Evolutionary conservation across 2,797 vertebrate genomes (phyloP).

Genomic region (Rhinichthys osculus): DNA sequence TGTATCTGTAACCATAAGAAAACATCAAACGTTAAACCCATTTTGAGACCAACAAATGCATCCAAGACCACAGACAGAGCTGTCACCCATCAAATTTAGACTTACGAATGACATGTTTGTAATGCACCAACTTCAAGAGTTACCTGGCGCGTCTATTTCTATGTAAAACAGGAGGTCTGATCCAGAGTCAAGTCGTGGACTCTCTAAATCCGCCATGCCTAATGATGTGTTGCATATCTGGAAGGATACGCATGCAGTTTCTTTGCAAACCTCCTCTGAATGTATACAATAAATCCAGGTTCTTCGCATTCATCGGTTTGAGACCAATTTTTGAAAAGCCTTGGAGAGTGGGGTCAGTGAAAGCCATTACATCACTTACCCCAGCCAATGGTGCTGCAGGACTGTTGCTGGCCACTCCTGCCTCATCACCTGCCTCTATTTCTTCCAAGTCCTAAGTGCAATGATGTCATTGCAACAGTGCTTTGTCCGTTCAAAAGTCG

Average conservation of each 20-base stretch:
- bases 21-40: background rate
- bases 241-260: slow-evolving; percentile 15
- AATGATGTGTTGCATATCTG: slow-evolving; percentile 81
- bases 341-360: slow-evolving; percentile 83
- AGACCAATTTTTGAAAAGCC: slow-evolving; percentile 84
- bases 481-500: slow-evolving; percentile 37
- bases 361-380: slow-evolving; percentile 97
- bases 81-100: background rate
- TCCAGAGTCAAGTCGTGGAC: slow-evolving; percentile 77
- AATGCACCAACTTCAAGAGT: slow-evolving; percentile 35
- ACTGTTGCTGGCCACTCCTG: slow-evolving; percentile 91
- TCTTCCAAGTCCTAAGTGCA: slow-evolving; percentile 73
- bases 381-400: slow-evolving; percentile 92
- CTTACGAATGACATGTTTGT: background rate
- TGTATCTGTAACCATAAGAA: background rate
- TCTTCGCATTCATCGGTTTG: slow-evolving; percentile 78
- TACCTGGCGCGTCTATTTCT: slow-evolving; percentile 85
- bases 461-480: slow-evolving; percentile 75
- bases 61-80: background rate
- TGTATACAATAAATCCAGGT: slow-evolving; percentile 77
- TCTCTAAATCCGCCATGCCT: slow-evolving; percentile 83
- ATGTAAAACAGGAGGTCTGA: slow-evolving; percentile 85
- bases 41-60: background rate
- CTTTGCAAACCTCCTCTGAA: slow-evolving; percentile 73
- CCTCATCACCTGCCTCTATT: slow-evolving; percentile 75